Percentiles rank a stretch among this genome's conserved stretches.
These are phyloP conservation scores for Caiman crocodilus DNA, from an alignment of 2,797 vertebrate species.

Conservation along the genomic window DNA sequence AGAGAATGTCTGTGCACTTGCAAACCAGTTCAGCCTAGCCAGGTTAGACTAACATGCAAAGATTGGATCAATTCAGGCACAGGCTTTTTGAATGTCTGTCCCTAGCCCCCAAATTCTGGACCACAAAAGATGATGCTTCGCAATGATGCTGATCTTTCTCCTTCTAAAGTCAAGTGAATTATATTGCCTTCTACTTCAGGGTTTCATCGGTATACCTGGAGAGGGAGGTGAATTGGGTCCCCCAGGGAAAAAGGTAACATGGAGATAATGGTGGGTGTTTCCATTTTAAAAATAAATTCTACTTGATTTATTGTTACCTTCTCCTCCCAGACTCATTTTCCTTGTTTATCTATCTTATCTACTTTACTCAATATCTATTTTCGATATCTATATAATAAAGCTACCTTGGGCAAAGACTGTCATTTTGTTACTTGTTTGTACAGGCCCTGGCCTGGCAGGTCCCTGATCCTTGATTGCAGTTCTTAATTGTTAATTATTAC, in stretches of 20 bases:
- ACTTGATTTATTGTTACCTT: background rate
- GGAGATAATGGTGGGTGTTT: background rate
- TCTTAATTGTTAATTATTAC: background rate
- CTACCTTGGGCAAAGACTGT: background rate
- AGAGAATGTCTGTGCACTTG: no score
- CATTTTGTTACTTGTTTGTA: background rate
- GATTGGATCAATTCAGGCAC: no score
- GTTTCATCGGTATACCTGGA: conserved; percentile 80
- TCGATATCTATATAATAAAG: background rate
- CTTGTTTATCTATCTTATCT: background rate
- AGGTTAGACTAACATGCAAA: no score
- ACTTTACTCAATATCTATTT: background rate
- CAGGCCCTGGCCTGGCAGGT: accelerated
- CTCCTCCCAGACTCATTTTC: background rate
- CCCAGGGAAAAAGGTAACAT: conserved; percentile 77
- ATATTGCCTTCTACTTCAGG: conserved; percentile 48
- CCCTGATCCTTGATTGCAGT: background rate
- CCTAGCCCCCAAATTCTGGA: background rate
- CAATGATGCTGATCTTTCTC: background rate
- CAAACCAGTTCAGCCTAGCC: no score
- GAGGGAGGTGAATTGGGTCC: conserved; percentile 71
- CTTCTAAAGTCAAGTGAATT: background rate
- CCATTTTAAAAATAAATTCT: background rate
- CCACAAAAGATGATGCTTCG: background rate
- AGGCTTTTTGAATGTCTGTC: no score